Conservation (phyloP, 2,888 invertebrate genomes). For the Nebria salina region DNA sequence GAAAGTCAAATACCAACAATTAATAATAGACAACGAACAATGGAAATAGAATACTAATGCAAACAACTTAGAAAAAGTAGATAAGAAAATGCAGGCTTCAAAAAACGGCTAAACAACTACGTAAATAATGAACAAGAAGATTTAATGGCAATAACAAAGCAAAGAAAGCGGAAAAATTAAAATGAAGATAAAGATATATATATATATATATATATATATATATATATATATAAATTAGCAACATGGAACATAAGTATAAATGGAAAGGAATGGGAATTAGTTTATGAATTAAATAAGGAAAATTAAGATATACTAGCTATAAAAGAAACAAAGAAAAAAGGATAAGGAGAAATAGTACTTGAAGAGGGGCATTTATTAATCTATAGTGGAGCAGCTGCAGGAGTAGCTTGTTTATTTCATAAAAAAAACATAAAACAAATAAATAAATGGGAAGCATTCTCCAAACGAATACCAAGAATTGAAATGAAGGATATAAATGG, state of each 20-base stretch:
- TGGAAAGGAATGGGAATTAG: conserved; percentile 7
- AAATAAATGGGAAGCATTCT: background rate
- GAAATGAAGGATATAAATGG: conserved; percentile 4
- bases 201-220: too few species aligned
- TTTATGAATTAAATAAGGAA: background rate
- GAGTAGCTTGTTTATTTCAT: conserved; percentile 9
- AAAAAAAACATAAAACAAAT: conserved; percentile 12
- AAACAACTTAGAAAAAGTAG: too few species aligned
- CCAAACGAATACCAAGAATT: conserved; percentile 6
- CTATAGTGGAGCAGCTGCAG: conserved; percentile 8
- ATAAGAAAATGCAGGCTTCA: too few species aligned
- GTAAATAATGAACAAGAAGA: too few species aligned
- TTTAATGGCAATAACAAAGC: background rate
- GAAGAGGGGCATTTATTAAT: conserved; percentile 2
- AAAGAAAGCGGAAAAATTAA: background rate
- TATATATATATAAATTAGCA: too few species aligned
- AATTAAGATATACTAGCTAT: conserved; percentile 7
- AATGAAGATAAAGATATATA: background rate
- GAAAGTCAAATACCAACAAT: too few species aligned
- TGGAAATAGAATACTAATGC: too few species aligned
- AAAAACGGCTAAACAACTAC: too few species aligned
- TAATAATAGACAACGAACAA: too few species aligned
- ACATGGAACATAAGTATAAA: conserved; percentile 17
- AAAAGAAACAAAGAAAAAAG: conserved; percentile 13
- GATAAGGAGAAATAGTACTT: too few species aligned